A percentile compares a stretch with the other conserved stretches of the same genome.
Conservation (phyloP, 2,797 vertebrate genomes). For the Choloepus didactylus region DNA sequence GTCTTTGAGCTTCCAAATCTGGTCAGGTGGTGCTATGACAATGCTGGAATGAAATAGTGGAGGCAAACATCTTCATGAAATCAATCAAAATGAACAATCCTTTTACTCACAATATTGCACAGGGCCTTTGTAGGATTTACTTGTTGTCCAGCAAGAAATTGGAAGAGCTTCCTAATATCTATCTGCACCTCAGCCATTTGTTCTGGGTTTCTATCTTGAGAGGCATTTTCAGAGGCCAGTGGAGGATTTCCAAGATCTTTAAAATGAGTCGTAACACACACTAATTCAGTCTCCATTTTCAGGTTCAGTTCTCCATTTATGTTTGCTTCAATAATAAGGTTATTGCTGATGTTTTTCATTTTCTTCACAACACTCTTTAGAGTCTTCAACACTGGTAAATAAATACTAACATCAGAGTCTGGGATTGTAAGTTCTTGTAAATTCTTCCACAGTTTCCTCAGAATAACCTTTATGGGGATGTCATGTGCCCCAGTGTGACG, state of each 20-base stretch:
- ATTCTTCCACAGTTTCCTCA: constrained; percentile 95
- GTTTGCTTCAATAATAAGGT: constrained; percentile 94
- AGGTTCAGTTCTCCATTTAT: constrained; percentile 96
- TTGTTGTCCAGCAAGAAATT: constrained; percentile 95
- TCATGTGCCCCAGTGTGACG: constrained; percentile 95
- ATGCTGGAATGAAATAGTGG: constrained; percentile 96
- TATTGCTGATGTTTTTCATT: constrained; percentile 97
- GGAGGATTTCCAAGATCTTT: constrained; percentile 95
- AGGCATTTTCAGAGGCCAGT: constrained; percentile 87
- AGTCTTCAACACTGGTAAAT: constrained; percentile 95
- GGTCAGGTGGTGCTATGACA: constrained; percentile 78
- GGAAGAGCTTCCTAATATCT: constrained; percentile 94
- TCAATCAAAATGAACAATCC: constrained; percentile 93
- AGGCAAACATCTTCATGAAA: constrained; percentile 96
- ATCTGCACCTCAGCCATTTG: constrained; percentile 91
- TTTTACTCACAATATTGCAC: constrained; percentile 93
- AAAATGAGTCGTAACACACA: constrained; percentile 96
- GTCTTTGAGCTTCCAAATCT: background rate
- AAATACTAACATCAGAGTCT: constrained; percentile 95
- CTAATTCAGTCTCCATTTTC: constrained; percentile 96
- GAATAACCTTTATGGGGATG: constrained; percentile 94
- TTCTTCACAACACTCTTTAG: constrained; percentile 96
- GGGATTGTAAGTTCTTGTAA: constrained; percentile 94
- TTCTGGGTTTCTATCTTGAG: constrained; percentile 87
- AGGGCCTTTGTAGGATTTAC: constrained; percentile 95